Percentiles rank a stretch among this genome's conserved stretches.
These are phyloP conservation scores for Stenodera caucasica DNA, from an alignment of 2,888 invertebrate genomes.

Conservation along the genomic window DNA sequence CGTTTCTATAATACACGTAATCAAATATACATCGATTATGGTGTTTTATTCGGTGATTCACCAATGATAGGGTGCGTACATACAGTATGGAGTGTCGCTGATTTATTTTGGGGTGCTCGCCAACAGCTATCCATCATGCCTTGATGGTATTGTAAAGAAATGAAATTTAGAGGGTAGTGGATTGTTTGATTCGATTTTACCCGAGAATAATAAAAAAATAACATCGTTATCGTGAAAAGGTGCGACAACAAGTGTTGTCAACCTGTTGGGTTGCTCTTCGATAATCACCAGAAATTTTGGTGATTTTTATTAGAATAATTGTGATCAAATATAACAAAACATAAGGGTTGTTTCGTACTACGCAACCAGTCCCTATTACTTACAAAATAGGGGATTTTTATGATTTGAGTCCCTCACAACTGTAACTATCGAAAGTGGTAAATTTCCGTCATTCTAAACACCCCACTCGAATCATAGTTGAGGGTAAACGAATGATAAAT, in stretches of 20 bases:
- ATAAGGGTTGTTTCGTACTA: neutral
- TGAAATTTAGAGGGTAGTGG: neutral
- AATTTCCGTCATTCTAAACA: conserved; percentile 44
- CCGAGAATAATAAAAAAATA: neutral
- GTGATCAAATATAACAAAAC: neutral
- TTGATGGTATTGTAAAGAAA: conserved; percentile 1
- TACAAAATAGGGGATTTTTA: conserved; percentile 44
- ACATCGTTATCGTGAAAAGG: neutral
- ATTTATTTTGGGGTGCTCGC: conserved; percentile 31
- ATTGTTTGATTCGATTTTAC: conserved; percentile 10
- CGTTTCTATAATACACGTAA: conserved; percentile 36
- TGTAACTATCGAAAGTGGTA: conserved; percentile 48
- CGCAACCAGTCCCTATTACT: conserved; percentile 39
- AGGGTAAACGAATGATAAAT: conserved; percentile 41
- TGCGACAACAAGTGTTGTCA: neutral
- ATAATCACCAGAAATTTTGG: neutral
- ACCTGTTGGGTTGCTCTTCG: neutral
- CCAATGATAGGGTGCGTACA: conserved; percentile 27
- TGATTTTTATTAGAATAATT: neutral
- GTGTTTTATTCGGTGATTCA: conserved; percentile 40
- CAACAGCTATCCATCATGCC: conserved; percentile 25
- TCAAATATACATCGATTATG: conserved; percentile 42
- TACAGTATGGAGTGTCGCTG: conserved; percentile 29
- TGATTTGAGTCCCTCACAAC: conserved; percentile 50
- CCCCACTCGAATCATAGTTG: conserved; percentile 40